phyloP scores from a whole-genome alignment of 35 echinoderm and acorn worm species.

The Amphiura filiformis region DNA sequence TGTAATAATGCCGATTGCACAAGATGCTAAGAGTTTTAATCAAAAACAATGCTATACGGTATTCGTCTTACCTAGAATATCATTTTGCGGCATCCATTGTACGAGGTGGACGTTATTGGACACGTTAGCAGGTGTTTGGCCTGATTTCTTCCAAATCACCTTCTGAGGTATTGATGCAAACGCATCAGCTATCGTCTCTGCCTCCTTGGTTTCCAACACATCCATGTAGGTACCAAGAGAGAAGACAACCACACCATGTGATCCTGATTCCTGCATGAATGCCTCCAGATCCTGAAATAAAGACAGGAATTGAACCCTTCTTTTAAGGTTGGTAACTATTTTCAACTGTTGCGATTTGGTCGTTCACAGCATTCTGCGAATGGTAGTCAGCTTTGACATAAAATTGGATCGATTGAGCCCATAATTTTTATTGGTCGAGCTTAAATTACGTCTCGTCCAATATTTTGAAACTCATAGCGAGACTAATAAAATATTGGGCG shows the following conservation, averaged over 20 bases:
- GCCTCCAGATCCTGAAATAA: conserved; percentile 43
- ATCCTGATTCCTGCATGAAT: conserved; percentile 64
- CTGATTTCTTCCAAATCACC: conserved; percentile 53
- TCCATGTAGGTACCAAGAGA: conserved; percentile 45
- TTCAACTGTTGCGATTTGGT: too few relatives aligned
- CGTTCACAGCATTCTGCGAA: too few relatives aligned
- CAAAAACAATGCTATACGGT: too few relatives aligned
- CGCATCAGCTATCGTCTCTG: conserved; percentile 28
- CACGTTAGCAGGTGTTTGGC: neutral
- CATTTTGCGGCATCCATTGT: conserved; percentile 69
- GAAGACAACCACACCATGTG: conserved; percentile 67
- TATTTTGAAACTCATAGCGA: too few relatives aligned
- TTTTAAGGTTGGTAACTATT: too few relatives aligned
- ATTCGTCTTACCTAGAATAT: conserved; percentile 52
- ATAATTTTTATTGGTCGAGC: too few relatives aligned
- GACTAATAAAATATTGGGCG: too few relatives aligned
- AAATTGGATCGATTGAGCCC: too few relatives aligned
- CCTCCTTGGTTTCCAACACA: neutral
- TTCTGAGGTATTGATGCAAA: conserved; percentile 40
- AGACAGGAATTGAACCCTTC: neutral
- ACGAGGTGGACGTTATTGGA: conserved; percentile 42
- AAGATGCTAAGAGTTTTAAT: too few relatives aligned
- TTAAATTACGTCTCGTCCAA: too few relatives aligned
- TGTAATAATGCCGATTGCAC: too few relatives aligned
- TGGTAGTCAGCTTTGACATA: too few relatives aligned